Evolutionary conservation across 2,113 vertebrate genomes (phyloP).

Genomic region (Hystrix brachyura): DNA sequence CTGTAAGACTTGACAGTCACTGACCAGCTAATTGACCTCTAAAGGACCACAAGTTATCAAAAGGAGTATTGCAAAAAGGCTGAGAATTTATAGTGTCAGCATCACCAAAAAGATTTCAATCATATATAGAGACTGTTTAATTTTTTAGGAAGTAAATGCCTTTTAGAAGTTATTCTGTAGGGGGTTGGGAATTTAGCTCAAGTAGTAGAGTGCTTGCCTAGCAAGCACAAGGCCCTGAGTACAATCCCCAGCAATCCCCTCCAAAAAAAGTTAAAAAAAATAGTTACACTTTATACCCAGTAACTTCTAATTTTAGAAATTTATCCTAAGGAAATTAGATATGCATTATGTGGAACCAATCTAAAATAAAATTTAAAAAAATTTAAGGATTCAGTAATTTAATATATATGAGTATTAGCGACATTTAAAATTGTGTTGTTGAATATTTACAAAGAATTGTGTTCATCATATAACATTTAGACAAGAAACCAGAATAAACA

Average conservation of each 20-base stretch:
- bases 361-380: neutral
- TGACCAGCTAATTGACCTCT: neutral
- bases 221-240: too few relatives aligned
- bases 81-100: neutral
- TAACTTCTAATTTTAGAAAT: constrained; percentile 51
- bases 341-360: neutral
- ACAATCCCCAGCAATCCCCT: too few relatives aligned
- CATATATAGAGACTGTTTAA: neutral
- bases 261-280: neutral
- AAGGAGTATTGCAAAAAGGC: neutral
- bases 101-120: neutral
- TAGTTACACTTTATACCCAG: neutral
- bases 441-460: constrained; percentile 7
- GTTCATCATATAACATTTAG: neutral
- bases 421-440: constrained; percentile 52
- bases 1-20: neutral
- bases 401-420: neutral
- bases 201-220: too few relatives aligned
- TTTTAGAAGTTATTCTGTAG: neutral
- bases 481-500: neutral
- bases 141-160: constrained; percentile 1
- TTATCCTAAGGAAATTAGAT: constrained; percentile 36
- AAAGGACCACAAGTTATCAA: constrained; percentile 4
- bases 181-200: too few relatives aligned
- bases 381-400: neutral